Percentiles rank a stretch among this genome's conserved stretches.
These are phyloP conservation scores for Alviniconcha strummeri DNA, from an alignment of 2,888 invertebrate species.

Conservation along the genomic window DNA sequence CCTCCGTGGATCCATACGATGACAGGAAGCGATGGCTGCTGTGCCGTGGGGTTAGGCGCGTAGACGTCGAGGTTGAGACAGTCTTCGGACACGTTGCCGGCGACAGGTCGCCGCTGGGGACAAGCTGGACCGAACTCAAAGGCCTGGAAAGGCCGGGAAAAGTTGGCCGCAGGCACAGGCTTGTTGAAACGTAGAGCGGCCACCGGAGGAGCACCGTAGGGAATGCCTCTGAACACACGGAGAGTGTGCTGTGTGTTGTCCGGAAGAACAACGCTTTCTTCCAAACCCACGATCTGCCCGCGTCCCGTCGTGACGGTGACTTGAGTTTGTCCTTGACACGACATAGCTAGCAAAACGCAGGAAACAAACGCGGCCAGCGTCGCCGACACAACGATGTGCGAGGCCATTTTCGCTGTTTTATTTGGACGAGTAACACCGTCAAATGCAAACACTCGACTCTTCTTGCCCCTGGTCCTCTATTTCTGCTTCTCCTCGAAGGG, in stretches of 20 bases:
- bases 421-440: background rate
- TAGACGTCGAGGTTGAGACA: conserved; percentile 9
- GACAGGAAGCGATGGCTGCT: background rate
- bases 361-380: background rate
- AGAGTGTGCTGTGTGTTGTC: background rate
- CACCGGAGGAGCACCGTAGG: background rate
- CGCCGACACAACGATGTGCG: background rate
- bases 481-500: background rate
- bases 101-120: background rate
- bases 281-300: conserved; percentile 2
- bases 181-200: background rate
- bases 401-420: background rate
- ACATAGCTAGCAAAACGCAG: background rate
- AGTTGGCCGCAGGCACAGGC: background rate
- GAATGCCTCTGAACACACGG: conserved; percentile 1
- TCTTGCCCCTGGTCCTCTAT: background rate
- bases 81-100: conserved; percentile 11
- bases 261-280: background rate
- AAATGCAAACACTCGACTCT: background rate
- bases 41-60: background rate
- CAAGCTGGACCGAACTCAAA: background rate
- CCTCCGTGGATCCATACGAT: conserved; percentile 22
- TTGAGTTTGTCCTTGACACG: background rate
- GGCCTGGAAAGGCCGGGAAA: conserved; percentile 3
- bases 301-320: background rate